These are phyloP conservation scores for Sparidentex hasta DNA, from an alignment of 2,797 vertebrate species.

Conservation along the genomic window DNA sequence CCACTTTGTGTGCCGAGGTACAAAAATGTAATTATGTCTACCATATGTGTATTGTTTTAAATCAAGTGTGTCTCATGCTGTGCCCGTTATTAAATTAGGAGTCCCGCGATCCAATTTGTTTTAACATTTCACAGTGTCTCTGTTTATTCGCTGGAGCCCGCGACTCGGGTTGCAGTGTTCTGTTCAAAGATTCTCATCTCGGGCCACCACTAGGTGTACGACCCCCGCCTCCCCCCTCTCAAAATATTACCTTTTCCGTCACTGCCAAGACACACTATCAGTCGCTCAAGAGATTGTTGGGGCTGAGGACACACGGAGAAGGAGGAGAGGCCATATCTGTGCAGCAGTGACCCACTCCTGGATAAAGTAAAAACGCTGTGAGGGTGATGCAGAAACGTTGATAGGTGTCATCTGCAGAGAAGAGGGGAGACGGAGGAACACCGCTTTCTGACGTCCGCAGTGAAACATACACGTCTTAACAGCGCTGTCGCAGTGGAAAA, in stretches of 20 bases:
- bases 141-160: slow-evolving; percentile 70
- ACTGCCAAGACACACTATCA: slow-evolving; percentile 80
- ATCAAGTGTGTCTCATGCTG: slow-evolving; percentile 74
- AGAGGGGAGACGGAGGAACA: background rate
- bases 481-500: slow-evolving; percentile 27
- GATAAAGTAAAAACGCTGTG: slow-evolving; percentile 50
- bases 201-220: slow-evolving; percentile 58
- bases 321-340: slow-evolving; percentile 64
- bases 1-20: slow-evolving; percentile 46
- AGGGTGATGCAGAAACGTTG: slow-evolving; percentile 39
- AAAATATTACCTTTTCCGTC: slow-evolving; percentile 81
- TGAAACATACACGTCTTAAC: slow-evolving; percentile 21
- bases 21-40: slow-evolving; percentile 75
- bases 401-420: background rate
- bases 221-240: slow-evolving; percentile 55
- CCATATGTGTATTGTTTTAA: slow-evolving; percentile 81
- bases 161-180: slow-evolving; percentile 67
- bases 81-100: slow-evolving; percentile 80
- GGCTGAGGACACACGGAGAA: slow-evolving; percentile 66
- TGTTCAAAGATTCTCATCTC: slow-evolving; percentile 78
- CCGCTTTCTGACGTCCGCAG: background rate
- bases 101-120: slow-evolving; percentile 76
- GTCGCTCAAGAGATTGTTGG: slow-evolving; percentile 64
- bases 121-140: slow-evolving; percentile 74
- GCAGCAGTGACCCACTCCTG: slow-evolving; percentile 40